phyloP scores from a whole-genome alignment of 2,797 vertebrate genomes.

The Melanogrammus aeglefinus region DNA sequence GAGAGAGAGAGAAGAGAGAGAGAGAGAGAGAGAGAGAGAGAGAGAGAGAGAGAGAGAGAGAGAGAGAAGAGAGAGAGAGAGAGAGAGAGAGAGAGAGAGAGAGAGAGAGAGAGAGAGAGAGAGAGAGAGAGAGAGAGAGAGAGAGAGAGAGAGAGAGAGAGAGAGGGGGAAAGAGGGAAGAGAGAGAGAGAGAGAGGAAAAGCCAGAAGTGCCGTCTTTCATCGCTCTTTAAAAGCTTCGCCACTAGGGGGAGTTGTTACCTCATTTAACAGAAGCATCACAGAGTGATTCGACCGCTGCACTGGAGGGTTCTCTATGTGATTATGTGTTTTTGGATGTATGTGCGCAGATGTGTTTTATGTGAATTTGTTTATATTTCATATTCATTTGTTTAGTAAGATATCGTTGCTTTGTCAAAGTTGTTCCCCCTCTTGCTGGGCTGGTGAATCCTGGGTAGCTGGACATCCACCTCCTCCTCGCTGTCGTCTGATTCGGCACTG shows the following conservation, averaged over 20 bases:
- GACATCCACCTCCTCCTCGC: constrained; percentile 73
- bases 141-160: too few relatives aligned
- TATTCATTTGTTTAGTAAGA: too few relatives aligned
- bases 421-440: constrained; percentile 72
- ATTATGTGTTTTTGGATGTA: constrained; percentile 23
- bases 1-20: too few relatives aligned
- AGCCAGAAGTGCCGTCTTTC: background rate
- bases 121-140: too few relatives aligned
- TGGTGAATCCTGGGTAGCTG: constrained; percentile 65
- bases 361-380: too few relatives aligned
- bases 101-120: too few relatives aligned
- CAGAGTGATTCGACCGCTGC: constrained; percentile 44
- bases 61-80: too few relatives aligned
- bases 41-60: too few relatives aligned
- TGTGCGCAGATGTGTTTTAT: constrained; percentile 15
- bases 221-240: background rate
- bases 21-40: too few relatives aligned
- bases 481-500: constrained; percentile 80
- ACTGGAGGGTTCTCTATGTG: constrained; percentile 39
- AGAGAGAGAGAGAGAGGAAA: too few relatives aligned
- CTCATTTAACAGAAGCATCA: constrained; percentile 51
- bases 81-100: too few relatives aligned
- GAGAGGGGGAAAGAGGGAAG: too few relatives aligned
- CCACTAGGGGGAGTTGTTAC: constrained; percentile 54
- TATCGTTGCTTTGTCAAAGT: constrained; percentile 75